Conservation (phyloP, 2,797 vertebrate species). For the Phylloscopus collybita region DNA sequence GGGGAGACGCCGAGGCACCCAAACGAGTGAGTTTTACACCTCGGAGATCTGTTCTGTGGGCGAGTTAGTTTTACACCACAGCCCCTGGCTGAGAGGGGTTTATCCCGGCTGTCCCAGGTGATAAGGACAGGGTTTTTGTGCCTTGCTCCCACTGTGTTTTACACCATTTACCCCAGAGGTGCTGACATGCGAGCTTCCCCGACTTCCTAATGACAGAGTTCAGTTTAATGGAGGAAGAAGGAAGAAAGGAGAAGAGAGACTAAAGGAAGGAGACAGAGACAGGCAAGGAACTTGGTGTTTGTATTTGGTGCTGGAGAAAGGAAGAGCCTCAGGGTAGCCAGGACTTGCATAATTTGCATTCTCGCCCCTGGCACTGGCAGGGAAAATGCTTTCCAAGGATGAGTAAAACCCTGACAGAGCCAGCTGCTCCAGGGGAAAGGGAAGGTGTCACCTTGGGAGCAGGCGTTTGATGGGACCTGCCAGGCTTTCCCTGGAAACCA, state of each 20-base stretch:
- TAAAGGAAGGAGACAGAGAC: background rate
- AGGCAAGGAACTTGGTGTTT: background rate
- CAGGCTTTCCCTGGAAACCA: background rate
- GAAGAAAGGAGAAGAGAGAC: background rate
- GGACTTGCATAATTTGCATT: slow-evolving; percentile 34
- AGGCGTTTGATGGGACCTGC: background rate
- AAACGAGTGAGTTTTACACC: background rate
- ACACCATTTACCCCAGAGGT: background rate
- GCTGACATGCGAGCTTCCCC: background rate
- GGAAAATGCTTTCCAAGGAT: slow-evolving; percentile 57
- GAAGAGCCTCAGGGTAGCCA: background rate
- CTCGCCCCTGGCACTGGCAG: background rate
- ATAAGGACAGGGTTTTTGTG: background rate
- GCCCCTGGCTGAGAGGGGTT: background rate
- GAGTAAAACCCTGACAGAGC: background rate
- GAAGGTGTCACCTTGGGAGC: background rate
- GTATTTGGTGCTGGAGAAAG: slow-evolving; percentile 5
- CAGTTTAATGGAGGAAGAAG: background rate
- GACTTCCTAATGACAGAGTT: background rate
- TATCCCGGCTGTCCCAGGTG: background rate
- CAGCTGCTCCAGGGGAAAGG: background rate
- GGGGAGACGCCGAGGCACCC: background rate
- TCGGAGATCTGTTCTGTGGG: background rate
- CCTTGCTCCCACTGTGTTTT: fast-evolving
- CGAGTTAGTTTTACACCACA: fast-evolving